Evolutionary conservation across 2,888 invertebrate species (phyloP).

Genomic region (Dexiosoma caninum): DNA sequence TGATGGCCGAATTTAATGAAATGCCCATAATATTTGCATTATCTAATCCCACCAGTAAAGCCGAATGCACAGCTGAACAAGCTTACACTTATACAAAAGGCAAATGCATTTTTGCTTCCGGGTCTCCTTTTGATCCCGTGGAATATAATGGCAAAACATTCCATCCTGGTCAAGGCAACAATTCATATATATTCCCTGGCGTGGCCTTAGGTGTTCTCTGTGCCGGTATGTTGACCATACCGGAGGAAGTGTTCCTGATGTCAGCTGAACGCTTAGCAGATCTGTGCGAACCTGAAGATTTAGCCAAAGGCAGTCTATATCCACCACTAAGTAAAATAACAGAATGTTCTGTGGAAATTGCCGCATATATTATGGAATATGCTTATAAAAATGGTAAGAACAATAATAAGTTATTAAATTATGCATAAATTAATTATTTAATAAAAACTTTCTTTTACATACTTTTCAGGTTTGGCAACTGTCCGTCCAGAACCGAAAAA

Average conservation of each 20-base stretch:
- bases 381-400: slow-evolving; percentile 86
- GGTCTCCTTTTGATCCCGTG: slow-evolving; percentile 96
- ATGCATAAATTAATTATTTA: background rate
- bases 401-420: background rate
- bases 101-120: slow-evolving; percentile 94
- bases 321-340: slow-evolving; percentile 91
- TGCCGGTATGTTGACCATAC: slow-evolving; percentile 92
- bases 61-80: slow-evolving; percentile 99
- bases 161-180: slow-evolving; percentile 98
- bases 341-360: slow-evolving; percentile 92
- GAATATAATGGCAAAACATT: slow-evolving; percentile 87
- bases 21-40: slow-evolving; percentile 97
- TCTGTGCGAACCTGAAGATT: slow-evolving; percentile 87
- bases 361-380: slow-evolving; percentile 87
- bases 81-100: slow-evolving; percentile 95
- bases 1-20: slow-evolving; percentile 90
- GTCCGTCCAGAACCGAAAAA: slow-evolving; percentile 87
- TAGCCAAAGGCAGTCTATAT: slow-evolving; percentile 92
- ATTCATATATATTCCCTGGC: slow-evolving; percentile 98
- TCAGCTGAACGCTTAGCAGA: slow-evolving; percentile 92
- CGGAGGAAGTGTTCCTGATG: slow-evolving; percentile 93
- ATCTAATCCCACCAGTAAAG: slow-evolving; percentile 98
- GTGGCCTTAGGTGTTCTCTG: slow-evolving; percentile 93
- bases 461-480: slow-evolving; percentile 84
- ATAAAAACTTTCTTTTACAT: slow-evolving; percentile 11